phyloP scores from a whole-genome alignment of 2,113 vertebrate genomes.

The Leucosticte australis region DNA sequence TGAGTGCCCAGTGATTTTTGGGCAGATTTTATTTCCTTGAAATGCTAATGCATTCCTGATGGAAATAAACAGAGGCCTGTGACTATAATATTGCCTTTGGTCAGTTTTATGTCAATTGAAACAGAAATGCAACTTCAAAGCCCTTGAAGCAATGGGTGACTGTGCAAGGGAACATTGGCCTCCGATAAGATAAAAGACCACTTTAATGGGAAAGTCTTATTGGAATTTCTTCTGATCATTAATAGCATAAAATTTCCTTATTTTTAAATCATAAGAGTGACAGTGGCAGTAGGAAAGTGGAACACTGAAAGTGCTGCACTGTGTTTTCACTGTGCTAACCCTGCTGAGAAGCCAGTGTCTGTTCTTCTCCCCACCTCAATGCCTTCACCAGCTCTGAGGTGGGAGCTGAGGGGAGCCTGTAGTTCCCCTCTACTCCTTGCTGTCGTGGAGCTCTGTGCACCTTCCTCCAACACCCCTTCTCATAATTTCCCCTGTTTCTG shows the following conservation, averaged over 20 bases:
- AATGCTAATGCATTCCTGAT: not conserved
- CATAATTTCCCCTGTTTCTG: not conserved
- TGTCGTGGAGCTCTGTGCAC: not conserved
- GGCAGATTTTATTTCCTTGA: not conserved
- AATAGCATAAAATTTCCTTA: not conserved
- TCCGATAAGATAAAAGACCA: slow-evolving; percentile 1
- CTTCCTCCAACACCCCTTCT: accelerated
- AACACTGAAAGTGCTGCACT: not conserved
- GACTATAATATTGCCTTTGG: not conserved
- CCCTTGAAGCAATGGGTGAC: not conserved
- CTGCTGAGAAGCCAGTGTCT: not conserved
- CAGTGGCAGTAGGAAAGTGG: not conserved
- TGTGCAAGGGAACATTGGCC: not conserved
- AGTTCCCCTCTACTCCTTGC: not conserved
- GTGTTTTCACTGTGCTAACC: not conserved
- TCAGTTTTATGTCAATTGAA: not conserved
- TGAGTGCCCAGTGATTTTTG: not conserved
- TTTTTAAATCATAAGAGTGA: slow-evolving; percentile 4
- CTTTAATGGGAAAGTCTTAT: not conserved
- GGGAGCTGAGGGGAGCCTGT: not conserved
- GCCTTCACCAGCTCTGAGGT: not conserved
- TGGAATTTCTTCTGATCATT: slow-evolving; percentile 18
- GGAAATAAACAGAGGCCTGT: not conserved
- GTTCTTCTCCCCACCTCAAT: not conserved
- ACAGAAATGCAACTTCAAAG: slow-evolving; percentile 9